Percentiles rank a stretch among this genome's conserved stretches.
These are phyloP conservation scores for Epinotia brunnichana DNA, from an alignment of 2,888 invertebrate genomes.

Conservation along the genomic window DNA sequence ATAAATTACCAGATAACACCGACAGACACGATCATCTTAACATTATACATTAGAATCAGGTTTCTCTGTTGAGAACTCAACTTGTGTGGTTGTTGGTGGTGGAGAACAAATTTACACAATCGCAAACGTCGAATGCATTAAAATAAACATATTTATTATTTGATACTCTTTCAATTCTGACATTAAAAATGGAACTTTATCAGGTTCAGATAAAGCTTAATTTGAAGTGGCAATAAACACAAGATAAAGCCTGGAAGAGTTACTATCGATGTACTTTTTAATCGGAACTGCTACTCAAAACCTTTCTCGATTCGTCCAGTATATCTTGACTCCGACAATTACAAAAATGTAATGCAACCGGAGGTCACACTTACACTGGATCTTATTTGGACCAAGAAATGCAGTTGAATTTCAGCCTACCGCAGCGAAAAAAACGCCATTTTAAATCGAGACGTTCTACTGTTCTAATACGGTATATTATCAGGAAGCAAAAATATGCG, in stretches of 20 bases:
- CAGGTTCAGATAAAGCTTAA: background rate
- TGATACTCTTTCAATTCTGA: background rate
- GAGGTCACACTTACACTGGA: background rate
- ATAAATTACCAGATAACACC: constrained; percentile 2
- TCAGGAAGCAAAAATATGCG: background rate
- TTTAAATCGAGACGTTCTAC: background rate
- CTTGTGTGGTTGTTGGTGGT: constrained; percentile 5
- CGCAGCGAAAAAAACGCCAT: background rate
- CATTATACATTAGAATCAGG: background rate
- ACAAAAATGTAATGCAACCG: background rate
- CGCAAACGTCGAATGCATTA: background rate
- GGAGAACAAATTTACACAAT: background rate
- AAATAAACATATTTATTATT: background rate
- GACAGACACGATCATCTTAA: background rate
- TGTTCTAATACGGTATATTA: background rate
- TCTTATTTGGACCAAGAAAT: background rate
- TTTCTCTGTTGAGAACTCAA: background rate
- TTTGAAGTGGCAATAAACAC: background rate
- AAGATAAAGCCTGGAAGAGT: background rate
- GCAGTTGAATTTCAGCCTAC: constrained; percentile 16
- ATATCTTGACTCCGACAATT: background rate
- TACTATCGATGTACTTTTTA: constrained; percentile 6
- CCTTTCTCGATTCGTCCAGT: background rate
- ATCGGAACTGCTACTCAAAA: background rate
- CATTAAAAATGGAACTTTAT: background rate